Percentiles rank a stretch among this genome's conserved stretches.
phyloP scores from a whole-genome alignment of 2,888 invertebrate genomes.

The Globia sparganii region DNA sequence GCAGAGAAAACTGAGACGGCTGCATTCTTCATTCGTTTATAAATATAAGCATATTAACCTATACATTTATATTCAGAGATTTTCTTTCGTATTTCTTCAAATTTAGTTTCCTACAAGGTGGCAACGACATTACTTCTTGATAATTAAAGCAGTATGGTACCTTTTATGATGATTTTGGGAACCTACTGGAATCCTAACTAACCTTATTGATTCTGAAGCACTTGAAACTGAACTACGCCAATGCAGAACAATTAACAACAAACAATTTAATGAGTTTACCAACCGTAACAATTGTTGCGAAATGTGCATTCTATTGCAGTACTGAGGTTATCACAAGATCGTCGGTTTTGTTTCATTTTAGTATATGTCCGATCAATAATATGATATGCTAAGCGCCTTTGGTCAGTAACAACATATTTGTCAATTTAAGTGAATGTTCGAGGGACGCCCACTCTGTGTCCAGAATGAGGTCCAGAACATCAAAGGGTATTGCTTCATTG shows the following conservation, averaged over 20 bases:
- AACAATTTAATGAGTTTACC: conserved; percentile 34
- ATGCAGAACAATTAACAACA: conserved; percentile 38
- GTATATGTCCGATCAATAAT: conserved; percentile 19
- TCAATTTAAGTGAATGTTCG: conserved; percentile 16
- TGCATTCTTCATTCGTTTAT: background rate
- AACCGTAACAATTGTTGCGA: conserved; percentile 26
- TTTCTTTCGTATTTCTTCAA: background rate
- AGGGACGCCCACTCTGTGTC: conserved; percentile 10
- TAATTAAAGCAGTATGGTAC: background rate
- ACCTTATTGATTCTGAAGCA: conserved; percentile 21
- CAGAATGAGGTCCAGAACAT: conserved; percentile 17
- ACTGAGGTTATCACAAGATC: conserved; percentile 10
- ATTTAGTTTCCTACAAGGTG: background rate
- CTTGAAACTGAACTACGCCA: conserved; percentile 26
- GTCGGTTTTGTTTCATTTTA: conserved; percentile 9
- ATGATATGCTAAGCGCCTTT: background rate
- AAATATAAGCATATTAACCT: background rate
- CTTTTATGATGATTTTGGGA: background rate
- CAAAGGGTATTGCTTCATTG: background rate
- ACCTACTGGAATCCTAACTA: background rate
- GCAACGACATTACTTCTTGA: background rate
- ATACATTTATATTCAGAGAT: background rate
- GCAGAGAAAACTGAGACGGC: background rate
- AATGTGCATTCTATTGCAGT: conserved; percentile 2
- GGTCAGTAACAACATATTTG: conserved; percentile 24